Percentiles rank a stretch among this genome's conserved stretches.
These are phyloP conservation scores for Pseudocheirus occidentalis DNA, from an alignment of 2,797 vertebrate genomes.

Conservation along the genomic window DNA sequence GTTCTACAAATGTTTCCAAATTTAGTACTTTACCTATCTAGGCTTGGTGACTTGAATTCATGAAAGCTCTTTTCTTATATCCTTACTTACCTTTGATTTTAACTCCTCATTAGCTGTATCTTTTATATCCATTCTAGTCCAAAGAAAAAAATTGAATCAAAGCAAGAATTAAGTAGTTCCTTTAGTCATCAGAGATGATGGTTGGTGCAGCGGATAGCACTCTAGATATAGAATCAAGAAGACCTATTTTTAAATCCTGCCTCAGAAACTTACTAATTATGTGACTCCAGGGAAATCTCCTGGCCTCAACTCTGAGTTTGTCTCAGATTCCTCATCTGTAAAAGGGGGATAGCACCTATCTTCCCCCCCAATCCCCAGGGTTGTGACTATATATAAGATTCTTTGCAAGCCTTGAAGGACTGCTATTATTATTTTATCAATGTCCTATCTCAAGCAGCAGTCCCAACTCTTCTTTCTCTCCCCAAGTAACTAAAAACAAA, in stretches of 20 bases:
- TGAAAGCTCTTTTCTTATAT: not conserved
- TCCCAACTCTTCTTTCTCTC: not conserved
- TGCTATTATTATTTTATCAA: not conserved
- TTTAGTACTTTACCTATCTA: not conserved
- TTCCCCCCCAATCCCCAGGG: rapidly evolving
- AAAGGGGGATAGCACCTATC: not conserved
- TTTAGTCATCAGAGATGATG: not conserved
- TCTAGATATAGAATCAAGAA: not conserved
- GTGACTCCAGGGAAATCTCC: not conserved
- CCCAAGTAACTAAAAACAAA: not conserved
- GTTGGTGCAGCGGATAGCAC: not conserved
- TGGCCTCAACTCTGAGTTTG: not conserved
- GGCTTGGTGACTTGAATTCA: not conserved
- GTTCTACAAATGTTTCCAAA: not conserved
- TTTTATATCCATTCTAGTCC: not conserved
- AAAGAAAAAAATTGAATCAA: not conserved
- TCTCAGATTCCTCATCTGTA: not conserved
- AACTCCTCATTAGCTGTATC: not conserved
- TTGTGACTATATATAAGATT: not conserved
- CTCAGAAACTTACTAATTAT: not conserved
- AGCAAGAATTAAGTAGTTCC: not conserved
- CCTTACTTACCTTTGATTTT: not conserved
- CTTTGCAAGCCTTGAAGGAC: not conserved
- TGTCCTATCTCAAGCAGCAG: not conserved
- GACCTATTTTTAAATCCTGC: not conserved